Base-by-base conservation (phyloP, 2,113 vertebrate genomes). In the Sciurus niger region DNA sequence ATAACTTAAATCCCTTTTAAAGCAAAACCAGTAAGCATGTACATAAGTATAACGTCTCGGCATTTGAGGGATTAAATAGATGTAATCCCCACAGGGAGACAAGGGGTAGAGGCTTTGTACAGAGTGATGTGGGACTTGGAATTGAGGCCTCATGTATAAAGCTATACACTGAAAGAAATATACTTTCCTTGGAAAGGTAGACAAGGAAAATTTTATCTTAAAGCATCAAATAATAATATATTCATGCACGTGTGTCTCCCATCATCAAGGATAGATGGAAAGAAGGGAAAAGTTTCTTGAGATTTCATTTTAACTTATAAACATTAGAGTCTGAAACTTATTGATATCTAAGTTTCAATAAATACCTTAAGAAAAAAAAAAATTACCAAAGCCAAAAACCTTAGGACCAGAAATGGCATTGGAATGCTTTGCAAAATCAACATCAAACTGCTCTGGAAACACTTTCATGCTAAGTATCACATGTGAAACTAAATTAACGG, bases 291-390 rank as follows among this genome's bases (percentile, higher is more conserved):
- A 17, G 17, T 10, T 94, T 10, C 16, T 76, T 92, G 74, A 83
- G 22, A 89, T 92, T 90, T 90, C 10, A 83, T 89, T 95, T 90
- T 82, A 53, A 48, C 28, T 84, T 2, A 77, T 55, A 76, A 89
- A 68, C 0, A 40, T 78, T 12, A 60, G 16, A 55, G 51, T 37
- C 80, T 89, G 63, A 25, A 89, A 76, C 90, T 87, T 74, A 18
- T 28, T 76, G 77, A 43, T 76, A 32, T 34, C 4, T 73, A 89
- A 68, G 1, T 74, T n/a, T 43, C 82, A 37, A 60, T 8, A 78
- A 84, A 83, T 37, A 16, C 24, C 5, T 83, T 60, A 46, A 79
- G 25, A 68, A 68, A 68, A 68, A 37, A 37, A 37, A 37, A 37
- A 37, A 37, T 37, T 37, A 37, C 37, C 37, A 37, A 37, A 37